Conservation (phyloP, 1,140 invertebrate genomes). For the Uloborus diversus region DNA sequence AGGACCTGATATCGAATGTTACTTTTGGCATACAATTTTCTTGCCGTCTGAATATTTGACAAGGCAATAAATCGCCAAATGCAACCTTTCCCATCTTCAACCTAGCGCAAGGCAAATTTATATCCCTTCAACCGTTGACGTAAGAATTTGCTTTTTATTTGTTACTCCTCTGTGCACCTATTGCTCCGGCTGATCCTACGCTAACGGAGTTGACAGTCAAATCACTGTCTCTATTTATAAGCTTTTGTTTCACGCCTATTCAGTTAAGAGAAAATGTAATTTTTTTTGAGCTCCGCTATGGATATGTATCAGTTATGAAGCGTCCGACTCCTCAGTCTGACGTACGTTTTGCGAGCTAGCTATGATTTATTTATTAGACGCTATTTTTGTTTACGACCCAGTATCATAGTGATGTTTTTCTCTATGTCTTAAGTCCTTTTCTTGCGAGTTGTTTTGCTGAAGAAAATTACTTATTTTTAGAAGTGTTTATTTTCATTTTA, state of each 20-base stretch:
- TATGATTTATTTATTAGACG: conserved; percentile 37
- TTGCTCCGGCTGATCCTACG: no score
- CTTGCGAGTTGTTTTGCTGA: no score
- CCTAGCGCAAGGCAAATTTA: conserved; percentile 18
- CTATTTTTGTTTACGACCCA: conserved; percentile 31
- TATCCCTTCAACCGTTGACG: conserved; percentile 30
- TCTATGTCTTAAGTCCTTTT: no score
- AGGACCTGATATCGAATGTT: no score
- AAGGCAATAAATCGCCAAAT: background rate
- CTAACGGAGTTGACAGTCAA: conserved; percentile 40
- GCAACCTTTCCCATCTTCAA: background rate
- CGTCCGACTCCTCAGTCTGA: conserved; percentile 3
- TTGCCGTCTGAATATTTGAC: no score
- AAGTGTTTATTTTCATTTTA: no score
- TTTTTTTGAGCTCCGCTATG: conserved; percentile 3
- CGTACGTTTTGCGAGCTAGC: background rate
- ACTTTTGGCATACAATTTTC: no score
- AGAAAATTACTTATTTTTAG: no score
- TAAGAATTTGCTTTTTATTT: conserved; percentile 51
- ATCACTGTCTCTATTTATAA: conserved; percentile 47
- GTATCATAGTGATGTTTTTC: background rate
- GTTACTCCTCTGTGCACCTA: no score
- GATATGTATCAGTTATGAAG: conserved; percentile 37
- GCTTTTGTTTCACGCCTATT: conserved; percentile 39
- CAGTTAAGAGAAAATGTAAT: conserved; percentile 37